phyloP scores from a whole-genome alignment of 30 jellyfish, hydroid and myxozoan species.

The Aurelia aurita region DNA sequence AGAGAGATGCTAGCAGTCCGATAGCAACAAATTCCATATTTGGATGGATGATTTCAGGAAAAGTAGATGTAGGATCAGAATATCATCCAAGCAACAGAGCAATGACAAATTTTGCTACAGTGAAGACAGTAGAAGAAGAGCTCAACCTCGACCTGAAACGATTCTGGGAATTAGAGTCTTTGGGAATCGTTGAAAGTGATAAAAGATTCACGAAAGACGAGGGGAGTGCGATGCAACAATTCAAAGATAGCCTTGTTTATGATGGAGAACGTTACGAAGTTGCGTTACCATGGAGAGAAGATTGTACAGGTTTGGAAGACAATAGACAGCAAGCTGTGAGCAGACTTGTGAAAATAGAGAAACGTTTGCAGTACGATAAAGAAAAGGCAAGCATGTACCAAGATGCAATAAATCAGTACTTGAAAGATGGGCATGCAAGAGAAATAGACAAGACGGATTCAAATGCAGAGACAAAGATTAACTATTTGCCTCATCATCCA shows the following conservation, averaged over 20 bases:
- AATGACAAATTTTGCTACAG: slow-evolving; percentile 33
- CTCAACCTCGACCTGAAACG: slow-evolving; percentile 20
- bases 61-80: slow-evolving; percentile 23
- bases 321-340: not conserved
- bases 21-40: too few species aligned
- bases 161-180: not conserved
- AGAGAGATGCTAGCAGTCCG: too few species aligned
- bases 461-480: too few species aligned
- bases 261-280: slow-evolving; percentile 20
- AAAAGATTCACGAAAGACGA: slow-evolving; percentile 1
- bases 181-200: not conserved
- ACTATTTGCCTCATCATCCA: too few species aligned
- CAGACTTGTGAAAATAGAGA: slow-evolving; percentile 13
- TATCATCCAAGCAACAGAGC: slow-evolving; percentile 22
- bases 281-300: not conserved
- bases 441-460: too few species aligned
- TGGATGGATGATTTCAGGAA: too few species aligned
- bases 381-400: too few species aligned
- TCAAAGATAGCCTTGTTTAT: slow-evolving; percentile 36
- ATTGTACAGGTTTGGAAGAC: not conserved
- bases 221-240: slow-evolving; percentile 20
- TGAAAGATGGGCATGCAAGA: too few species aligned
- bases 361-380: slow-evolving; percentile 1
- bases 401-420: too few species aligned
- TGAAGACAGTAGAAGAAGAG: slow-evolving; percentile 14